Conservation (phyloP, 2,113 vertebrate genomes). For the Numida meleagris region DNA sequence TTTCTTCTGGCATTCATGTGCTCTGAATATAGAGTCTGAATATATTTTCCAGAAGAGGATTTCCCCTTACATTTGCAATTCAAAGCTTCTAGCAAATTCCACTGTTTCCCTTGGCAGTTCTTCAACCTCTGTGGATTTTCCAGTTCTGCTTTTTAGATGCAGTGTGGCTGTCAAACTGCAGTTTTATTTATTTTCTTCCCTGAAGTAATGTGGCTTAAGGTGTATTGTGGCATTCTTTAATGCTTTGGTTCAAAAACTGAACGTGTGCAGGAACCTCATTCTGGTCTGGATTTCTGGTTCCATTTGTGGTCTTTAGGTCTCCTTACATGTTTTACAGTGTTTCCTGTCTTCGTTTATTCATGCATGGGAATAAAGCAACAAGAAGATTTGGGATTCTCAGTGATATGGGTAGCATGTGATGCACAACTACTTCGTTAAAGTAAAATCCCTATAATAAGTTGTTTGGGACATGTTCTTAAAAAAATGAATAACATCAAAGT, state of each 20-base stretch:
- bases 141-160: slow-evolving; percentile 43
- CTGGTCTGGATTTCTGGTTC: not conserved
- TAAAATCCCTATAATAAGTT: not conserved
- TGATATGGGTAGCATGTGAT: not conserved
- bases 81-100: slow-evolving; percentile 67
- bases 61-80: slow-evolving; percentile 67
- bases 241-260: not conserved
- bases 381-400: not conserved
- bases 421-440: not conserved
- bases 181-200: not conserved
- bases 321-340: not conserved
- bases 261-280: not conserved
- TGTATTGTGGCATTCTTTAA: not conserved
- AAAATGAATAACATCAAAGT: not conserved
- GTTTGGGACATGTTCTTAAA: not conserved
- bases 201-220: not conserved
- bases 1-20: slow-evolving; percentile 10
- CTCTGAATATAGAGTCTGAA: slow-evolving; percentile 26
- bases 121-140: slow-evolving; percentile 60
- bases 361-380: not conserved
- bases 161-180: not conserved
- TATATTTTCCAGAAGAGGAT: slow-evolving; percentile 63
- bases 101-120: slow-evolving; percentile 59
- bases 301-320: not conserved
- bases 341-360: not conserved